Evolutionary conservation across 2,888 invertebrate genomes (phyloP).

Genomic region (Elmis aenea): DNA sequence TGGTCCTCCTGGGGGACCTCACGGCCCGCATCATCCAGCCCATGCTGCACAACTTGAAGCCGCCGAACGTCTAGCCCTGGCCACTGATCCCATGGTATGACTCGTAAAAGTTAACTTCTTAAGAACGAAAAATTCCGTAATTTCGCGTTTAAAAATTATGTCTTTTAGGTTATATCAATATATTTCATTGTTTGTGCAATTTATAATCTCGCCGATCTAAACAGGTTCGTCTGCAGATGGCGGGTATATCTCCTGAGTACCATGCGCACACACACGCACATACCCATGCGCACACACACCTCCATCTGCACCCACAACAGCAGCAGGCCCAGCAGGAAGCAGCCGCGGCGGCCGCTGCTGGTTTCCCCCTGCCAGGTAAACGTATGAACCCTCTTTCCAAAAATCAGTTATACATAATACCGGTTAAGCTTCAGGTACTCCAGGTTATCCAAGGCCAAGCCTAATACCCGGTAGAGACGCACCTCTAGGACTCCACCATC

Average conservation of each 20-base stretch:
- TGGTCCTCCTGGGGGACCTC: constrained; percentile 52
- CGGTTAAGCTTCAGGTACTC: constrained; percentile 48
- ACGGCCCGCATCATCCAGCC: constrained; percentile 48
- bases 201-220: no score
- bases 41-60: constrained; percentile 61
- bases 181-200: constrained; percentile 12
- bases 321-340: constrained; percentile 73
- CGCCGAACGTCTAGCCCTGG: constrained; percentile 75
- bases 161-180: background rate
- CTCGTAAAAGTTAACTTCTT: constrained; percentile 7
- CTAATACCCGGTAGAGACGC: constrained; percentile 56
- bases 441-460: constrained; percentile 58
- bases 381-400: constrained; percentile 1
- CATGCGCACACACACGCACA: constrained; percentile 91
- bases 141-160: no score
- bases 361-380: constrained; percentile 56
- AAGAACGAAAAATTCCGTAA: constrained; percentile 2
- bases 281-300: constrained; percentile 86
- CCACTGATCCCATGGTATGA: constrained; percentile 83
- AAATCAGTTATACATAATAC: no score
- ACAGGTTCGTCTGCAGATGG: constrained; percentile 82
- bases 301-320: constrained; percentile 75
- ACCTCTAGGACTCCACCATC: constrained; percentile 66
- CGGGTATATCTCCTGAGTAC: constrained; percentile 81
- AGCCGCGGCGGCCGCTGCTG: constrained; percentile 47